Percentiles rank a stretch among this genome's conserved stretches.
Evolutionary conservation across 2,797 vertebrate species (phyloP).

Genomic region (Rhodeus uyekii): DNA sequence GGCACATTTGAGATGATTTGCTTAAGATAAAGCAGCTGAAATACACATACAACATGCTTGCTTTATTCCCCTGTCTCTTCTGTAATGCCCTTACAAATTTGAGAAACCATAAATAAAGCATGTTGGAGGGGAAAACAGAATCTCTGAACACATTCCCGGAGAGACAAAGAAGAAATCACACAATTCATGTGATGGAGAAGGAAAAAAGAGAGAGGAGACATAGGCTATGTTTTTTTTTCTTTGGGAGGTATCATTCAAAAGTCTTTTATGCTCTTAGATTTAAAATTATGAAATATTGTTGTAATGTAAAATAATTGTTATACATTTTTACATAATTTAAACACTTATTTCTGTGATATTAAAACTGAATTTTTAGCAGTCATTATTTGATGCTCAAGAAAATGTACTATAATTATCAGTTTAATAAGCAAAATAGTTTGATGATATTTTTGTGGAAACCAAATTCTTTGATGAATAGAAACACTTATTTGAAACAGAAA

Average conservation of each 20-base stretch:
- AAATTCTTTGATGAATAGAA: background rate
- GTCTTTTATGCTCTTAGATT: background rate
- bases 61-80: background rate
- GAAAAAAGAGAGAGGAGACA: background rate
- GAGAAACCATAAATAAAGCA: conserved; percentile 12
- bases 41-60: conserved; percentile 43
- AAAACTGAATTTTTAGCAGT: background rate
- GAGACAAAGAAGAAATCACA: conserved; percentile 12
- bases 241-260: background rate
- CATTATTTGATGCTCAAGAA: background rate
- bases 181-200: background rate
- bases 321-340: background rate
- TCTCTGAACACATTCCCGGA: conserved; percentile 44
- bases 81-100: conserved; percentile 15
- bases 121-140: background rate
- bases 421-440: no score
- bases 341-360: background rate
- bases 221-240: background rate
- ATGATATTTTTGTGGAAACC: background rate
- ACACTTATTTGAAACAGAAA: background rate
- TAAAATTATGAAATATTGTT: background rate
- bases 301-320: background rate
- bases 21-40: conserved; percentile 68
- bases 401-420: no score
- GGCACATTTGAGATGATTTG: conserved; percentile 57